Base-by-base conservation (phyloP, 1,140 invertebrate genomes). In the Anthonomus grandis region DNA sequence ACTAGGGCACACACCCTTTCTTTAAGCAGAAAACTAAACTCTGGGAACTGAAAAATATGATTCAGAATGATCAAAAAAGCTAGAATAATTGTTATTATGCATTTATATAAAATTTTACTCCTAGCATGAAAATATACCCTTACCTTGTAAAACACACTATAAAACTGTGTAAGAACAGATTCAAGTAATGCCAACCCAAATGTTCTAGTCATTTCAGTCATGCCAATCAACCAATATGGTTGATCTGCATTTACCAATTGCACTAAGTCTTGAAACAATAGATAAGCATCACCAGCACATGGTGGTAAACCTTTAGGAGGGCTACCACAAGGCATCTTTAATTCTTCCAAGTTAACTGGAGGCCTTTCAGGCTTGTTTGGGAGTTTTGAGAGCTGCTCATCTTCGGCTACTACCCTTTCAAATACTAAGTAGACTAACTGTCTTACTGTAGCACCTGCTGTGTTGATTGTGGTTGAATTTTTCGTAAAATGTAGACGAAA, bases 371-470 rank as follows among this genome's bases (percentile, higher is more conserved):
- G 60, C 41, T 68, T 67, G 64, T 67, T 71, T 45, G 76, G 69
- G 13, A 21, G 10, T 49, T 64, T 70, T 15, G 54, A 57, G 64
- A 69, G 70, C 67, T 78, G 75, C 49, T 86, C 80, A 70, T 86
- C 83, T 68, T 90, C 87, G 24, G 81, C 79, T 34, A 93, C 80
- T 12, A 96, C 93, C 52, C 96, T 78, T 73, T 99, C 97, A 81
- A 98, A 98, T 0, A 99, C 93, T 37, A 94, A 78, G 36, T 92
- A 93, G n/a, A 98, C 94, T 37, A 98, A 76, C 72, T 99, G 97
- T 38, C 96, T 78, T 3, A 98, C 92, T 19, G 95, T 97, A 9
- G 97, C 97, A 21, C 94, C 94, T 2, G 96, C 95, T 37, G 95
- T 96, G 72, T 98, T 98, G 22, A 93, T 92, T 36, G 93, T 95